These are phyloP conservation scores for Siniperca chuatsi DNA, from an alignment of 2,113 vertebrate species.

Conservation along the genomic window DNA sequence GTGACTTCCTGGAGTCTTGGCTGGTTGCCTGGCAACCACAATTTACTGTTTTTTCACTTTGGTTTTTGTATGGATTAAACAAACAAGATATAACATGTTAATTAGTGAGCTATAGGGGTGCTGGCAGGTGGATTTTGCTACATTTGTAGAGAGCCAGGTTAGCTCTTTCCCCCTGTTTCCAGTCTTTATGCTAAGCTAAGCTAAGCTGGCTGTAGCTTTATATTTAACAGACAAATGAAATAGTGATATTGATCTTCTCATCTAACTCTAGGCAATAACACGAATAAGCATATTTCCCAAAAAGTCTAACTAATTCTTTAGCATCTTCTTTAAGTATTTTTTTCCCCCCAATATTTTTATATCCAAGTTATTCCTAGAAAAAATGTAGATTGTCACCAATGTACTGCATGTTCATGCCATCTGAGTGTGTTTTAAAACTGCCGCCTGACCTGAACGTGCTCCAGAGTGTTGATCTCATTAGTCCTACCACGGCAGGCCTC, in stretches of 20 bases:
- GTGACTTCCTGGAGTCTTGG: not conserved
- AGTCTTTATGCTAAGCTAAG: constrained; percentile 3
- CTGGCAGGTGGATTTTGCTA: not conserved
- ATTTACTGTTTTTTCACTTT: too few relatives aligned
- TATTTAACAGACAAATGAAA: not conserved
- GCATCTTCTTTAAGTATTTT: not conserved
- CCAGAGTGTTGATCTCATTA: constrained; percentile 80
- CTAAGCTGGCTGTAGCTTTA: not conserved
- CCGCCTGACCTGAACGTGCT: constrained; percentile 77
- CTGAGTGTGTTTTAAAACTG: not conserved
- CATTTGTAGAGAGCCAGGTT: not conserved
- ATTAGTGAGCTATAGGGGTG: not conserved
- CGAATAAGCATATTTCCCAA: not conserved
- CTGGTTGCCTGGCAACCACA: too few relatives aligned
- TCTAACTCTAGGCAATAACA: not conserved
- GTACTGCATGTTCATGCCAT: not conserved
- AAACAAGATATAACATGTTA: not conserved
- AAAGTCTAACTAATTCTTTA: not conserved
- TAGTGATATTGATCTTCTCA: not conserved
- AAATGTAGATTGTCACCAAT: not conserved
- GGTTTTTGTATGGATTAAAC: not conserved
- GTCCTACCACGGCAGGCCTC: constrained; percentile 72
- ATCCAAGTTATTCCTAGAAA: not conserved
- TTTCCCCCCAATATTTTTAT: not conserved
- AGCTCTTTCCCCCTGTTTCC: not conserved